Conservation (phyloP, 2,797 vertebrate genomes). For the Leucoraja ocellata region DNA sequence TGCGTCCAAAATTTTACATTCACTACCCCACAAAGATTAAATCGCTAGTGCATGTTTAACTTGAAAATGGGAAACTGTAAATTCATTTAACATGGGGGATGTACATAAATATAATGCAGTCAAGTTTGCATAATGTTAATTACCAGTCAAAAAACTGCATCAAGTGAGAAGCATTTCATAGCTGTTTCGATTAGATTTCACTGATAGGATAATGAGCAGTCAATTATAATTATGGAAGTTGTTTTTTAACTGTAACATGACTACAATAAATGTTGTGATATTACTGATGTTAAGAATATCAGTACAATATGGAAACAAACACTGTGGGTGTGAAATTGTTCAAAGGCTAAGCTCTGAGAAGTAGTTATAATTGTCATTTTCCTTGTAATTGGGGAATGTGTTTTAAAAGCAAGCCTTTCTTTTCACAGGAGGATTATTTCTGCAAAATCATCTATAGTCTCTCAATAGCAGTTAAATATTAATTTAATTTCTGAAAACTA, state of each 20-base stretch:
- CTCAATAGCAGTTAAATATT: not conserved
- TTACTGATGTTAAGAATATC: not conserved
- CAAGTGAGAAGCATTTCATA: not conserved
- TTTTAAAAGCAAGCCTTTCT: not conserved
- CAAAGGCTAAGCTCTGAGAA: not conserved
- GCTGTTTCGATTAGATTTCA: not conserved
- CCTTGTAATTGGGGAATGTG: not conserved
- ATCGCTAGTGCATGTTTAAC: not conserved
- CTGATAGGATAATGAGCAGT: not conserved
- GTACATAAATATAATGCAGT: not conserved
- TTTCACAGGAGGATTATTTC: not conserved
- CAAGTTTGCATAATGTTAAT: not conserved
- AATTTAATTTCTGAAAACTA: not conserved
- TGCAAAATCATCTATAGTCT: not conserved
- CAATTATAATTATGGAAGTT: conserved; percentile 10
- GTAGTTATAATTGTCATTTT: not conserved
- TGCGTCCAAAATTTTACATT: not conserved
- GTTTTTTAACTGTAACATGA: not conserved
- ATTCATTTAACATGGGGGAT: not conserved
- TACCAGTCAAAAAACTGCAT: not conserved
- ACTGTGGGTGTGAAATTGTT: not conserved
- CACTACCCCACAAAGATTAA: not conserved
- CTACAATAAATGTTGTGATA: not conserved
- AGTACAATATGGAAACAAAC: not conserved
- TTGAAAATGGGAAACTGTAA: not conserved